Base-by-base conservation (phyloP, 2,797 vertebrate genomes). In the Leptoclinus maculatus region DNA sequence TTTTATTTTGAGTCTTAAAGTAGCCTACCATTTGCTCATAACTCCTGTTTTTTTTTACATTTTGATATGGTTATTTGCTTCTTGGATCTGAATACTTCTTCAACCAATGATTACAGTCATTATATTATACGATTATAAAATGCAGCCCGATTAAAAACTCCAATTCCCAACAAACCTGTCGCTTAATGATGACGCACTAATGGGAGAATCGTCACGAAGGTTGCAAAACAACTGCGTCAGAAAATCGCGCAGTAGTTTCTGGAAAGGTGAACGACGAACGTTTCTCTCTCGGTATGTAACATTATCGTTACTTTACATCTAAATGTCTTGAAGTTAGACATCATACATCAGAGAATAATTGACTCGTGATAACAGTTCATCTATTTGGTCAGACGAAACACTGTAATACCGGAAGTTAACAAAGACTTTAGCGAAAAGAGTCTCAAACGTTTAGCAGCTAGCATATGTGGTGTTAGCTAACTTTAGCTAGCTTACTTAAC, bases 211-310 rank as follows among this genome's bases (percentile, higher is more conserved):
- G 92, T 94, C 93, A 74, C 29, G 91, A 94, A 90, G 77, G 80
- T 91, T 91, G 54, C 70, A 76, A 74, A 86, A 80, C 67, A 76
- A 2, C 91, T 93, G 80, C 90, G 89, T 95, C 93, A 92, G 80
- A 76, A 73, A 66, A 1, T 74, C 80, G 88, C 91, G 90, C 87
- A 87, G 9, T 78, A 74, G 2, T n/a, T 3, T 79, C 21, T 1
- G 1, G 71, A 56, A 86, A 93, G 93, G 90, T 91, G 87, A 94
- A 83, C 57, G 23, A 51, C 41, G 16, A 23, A 1, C 71, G 0
- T 23, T n/a, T 4, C 17, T 63, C 8, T 65, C 17, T 62, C 14
- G 87, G 91, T 93, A 79, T 29, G 87, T 82, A 16, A 14, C 4
- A 1, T 7, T 43, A 23, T 58, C 14, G 14, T 17, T 17, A 10